Percentiles rank a stretch among this genome's conserved stretches.
Conservation (phyloP, 2,113 vertebrate species). For the Anser cygnoides region DNA sequence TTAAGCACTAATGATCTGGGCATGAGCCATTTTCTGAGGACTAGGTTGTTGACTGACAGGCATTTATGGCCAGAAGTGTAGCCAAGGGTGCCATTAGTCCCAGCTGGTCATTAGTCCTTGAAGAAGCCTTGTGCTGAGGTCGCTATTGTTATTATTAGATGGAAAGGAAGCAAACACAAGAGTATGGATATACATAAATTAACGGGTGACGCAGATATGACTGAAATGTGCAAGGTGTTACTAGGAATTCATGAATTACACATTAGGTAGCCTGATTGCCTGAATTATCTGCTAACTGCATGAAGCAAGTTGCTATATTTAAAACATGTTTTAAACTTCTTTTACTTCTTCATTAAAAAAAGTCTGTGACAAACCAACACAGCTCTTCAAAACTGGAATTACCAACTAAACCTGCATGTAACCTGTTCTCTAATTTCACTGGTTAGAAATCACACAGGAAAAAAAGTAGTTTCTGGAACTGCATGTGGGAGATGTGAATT, state of each 20-base stretch:
- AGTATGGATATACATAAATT: neutral
- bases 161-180: neutral
- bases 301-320: neutral
- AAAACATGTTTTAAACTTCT: neutral
- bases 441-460: neutral
- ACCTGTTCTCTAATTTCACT: neutral
- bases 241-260: constrained; percentile 6
- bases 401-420: neutral
- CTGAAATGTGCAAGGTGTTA: neutral
- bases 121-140: neutral
- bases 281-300: neutral
- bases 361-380: neutral
- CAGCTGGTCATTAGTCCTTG: constrained; percentile 53
- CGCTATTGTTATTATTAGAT: neutral
- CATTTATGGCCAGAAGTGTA: constrained; percentile 32
- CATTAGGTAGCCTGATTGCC: neutral
- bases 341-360: neutral
- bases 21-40: neutral
- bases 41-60: constrained; percentile 18
- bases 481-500: neutral
- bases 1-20: constrained; percentile 1
- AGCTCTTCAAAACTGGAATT: neutral
- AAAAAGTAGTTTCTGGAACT: neutral
- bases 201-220: neutral
- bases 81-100: constrained; percentile 57